Percentiles rank a stretch among this genome's conserved stretches.
These are phyloP conservation scores for Microcebus tavaratra DNA, from an alignment of 2,113 vertebrate genomes.

Conservation along the genomic window DNA sequence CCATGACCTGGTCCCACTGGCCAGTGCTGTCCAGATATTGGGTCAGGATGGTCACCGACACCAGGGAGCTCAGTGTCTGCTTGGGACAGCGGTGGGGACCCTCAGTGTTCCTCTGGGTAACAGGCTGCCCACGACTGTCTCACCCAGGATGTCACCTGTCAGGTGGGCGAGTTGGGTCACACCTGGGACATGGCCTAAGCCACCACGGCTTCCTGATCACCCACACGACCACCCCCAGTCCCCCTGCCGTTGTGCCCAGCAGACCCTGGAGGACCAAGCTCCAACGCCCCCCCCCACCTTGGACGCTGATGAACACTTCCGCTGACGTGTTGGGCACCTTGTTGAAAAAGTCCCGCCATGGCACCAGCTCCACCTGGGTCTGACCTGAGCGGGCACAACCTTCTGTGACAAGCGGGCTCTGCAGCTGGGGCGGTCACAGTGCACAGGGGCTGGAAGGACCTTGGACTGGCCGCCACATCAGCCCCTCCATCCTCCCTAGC, in stretches of 20 bases:
- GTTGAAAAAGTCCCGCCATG: neutral
- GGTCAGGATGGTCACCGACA: slow-evolving; percentile 80
- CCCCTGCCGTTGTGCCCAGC: neutral
- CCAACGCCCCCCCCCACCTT: slow-evolving; percentile 70
- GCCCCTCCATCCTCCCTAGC: neutral
- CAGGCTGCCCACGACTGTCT: slow-evolving; percentile 77
- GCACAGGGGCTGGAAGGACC: neutral
- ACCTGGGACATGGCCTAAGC: neutral
- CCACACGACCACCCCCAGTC: neutral
- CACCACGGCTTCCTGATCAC: fast-evolving
- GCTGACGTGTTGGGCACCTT: slow-evolving; percentile 76
- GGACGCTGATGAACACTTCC: slow-evolving; percentile 81
- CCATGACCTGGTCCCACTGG: slow-evolving; percentile 81
- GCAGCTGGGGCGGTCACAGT: neutral
- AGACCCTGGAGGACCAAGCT: neutral
- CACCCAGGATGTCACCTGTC: slow-evolving; percentile 76
- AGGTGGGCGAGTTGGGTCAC: neutral
- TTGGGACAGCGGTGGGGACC: slow-evolving; percentile 77
- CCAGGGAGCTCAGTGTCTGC: slow-evolving; percentile 81
- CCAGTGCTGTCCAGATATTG: slow-evolving; percentile 83
- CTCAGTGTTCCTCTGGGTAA: slow-evolving; percentile 66
- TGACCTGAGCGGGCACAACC: neutral
- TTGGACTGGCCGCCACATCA: neutral
- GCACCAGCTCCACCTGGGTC: neutral
- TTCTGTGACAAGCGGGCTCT: neutral